Conservation (phyloP, 64 coral and sea anemone species). For the Stichodactyla mertensii region DNA sequence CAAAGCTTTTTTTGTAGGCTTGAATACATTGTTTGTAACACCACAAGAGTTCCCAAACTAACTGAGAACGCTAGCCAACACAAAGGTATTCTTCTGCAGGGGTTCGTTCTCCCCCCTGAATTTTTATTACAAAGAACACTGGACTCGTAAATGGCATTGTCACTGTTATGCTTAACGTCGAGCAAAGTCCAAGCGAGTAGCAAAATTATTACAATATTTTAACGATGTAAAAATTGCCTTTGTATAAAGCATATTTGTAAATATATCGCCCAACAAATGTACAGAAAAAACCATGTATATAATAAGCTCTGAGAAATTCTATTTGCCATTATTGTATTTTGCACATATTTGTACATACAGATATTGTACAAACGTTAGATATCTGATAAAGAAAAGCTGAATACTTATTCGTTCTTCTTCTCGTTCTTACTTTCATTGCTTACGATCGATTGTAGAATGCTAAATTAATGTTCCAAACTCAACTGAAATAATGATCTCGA, state of each 20-base stretch:
- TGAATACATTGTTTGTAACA: background rate
- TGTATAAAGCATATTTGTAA: slow-evolving; percentile 8
- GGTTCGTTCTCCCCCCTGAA: background rate
- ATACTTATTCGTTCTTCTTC: background rate
- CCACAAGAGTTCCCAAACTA: background rate
- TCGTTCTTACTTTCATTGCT: background rate
- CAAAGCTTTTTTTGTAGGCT: background rate
- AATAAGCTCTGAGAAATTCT: background rate
- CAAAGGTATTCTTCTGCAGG: background rate
- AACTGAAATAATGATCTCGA: background rate
- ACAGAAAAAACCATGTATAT: background rate
- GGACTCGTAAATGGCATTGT: background rate
- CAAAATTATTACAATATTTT: background rate
- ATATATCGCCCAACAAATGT: background rate
- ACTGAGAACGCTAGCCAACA: background rate
- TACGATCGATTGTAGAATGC: background rate
- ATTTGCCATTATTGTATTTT: slow-evolving; percentile 9
- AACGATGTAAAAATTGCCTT: slow-evolving; percentile 1
- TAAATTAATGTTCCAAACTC: background rate
- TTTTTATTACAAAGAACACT: background rate
- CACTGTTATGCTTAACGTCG: background rate
- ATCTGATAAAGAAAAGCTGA: background rate
- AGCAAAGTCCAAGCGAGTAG: background rate
- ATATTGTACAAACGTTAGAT: background rate
- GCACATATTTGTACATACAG: slow-evolving; percentile 1